phyloP scores from a whole-genome alignment of 1,140 invertebrate species.

The Dendroctonus ponderosae region DNA sequence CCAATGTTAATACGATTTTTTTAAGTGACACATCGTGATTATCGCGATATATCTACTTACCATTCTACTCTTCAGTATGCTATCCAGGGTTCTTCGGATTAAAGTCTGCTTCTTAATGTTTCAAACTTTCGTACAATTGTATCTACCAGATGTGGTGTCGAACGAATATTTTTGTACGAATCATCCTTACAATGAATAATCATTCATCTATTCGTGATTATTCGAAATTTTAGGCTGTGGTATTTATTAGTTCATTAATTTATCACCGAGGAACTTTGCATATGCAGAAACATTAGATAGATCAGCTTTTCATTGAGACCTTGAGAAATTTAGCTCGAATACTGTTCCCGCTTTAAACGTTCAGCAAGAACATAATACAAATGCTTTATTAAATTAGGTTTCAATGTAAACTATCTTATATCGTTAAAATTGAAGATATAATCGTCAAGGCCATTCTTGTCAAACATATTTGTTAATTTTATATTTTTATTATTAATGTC shows the following conservation, averaged over 20 bases:
- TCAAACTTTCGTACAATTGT: not conserved
- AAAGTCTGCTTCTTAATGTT: not conserved
- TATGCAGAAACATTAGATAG: not conserved
- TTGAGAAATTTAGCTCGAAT: not conserved
- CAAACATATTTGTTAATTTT: not conserved
- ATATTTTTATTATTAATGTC: constrained; percentile 15
- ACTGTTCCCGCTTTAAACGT: not conserved
- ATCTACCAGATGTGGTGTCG: not conserved
- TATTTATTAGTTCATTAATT: constrained; percentile 30
- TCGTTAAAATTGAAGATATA: not conserved
- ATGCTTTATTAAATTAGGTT: not conserved
- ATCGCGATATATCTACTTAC: too few relatives aligned
- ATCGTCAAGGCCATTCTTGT: not conserved
- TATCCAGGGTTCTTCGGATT: not conserved
- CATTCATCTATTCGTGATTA: constrained; percentile 8
- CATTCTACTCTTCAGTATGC: too few relatives aligned
- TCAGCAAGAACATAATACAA: not conserved
- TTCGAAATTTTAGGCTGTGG: constrained; percentile 31
- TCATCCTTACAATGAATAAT: constrained; percentile 12
- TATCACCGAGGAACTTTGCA: constrained; percentile 9
- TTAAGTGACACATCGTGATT: too few relatives aligned
- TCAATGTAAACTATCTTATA: not conserved
- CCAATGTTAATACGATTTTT: too few relatives aligned
- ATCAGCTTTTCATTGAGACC: too few relatives aligned
- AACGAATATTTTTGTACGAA: not conserved